Evolutionary conservation across 2,888 invertebrate species (phyloP).

Genomic region (Dicycla oo): DNA sequence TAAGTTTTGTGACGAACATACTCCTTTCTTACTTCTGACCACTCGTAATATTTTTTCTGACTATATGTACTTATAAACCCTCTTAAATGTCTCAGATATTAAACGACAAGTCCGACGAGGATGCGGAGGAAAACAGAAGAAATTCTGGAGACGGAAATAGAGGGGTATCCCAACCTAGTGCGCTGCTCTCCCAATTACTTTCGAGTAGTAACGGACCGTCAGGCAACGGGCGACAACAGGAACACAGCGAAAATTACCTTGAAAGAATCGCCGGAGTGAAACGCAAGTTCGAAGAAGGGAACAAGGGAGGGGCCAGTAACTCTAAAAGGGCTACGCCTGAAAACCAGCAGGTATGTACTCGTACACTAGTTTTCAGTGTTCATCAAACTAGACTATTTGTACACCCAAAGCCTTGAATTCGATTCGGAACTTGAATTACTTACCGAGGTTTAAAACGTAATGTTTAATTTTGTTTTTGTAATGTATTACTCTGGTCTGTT

Average conservation of each 20-base stretch:
- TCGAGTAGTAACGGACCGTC: slow-evolving; percentile 83
- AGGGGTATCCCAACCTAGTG: slow-evolving; percentile 85
- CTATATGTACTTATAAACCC: background rate
- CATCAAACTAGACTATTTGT: background rate
- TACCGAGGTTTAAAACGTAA: background rate
- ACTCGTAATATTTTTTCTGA: background rate
- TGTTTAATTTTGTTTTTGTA: background rate
- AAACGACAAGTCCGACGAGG: slow-evolving; percentile 95
- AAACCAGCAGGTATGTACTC: slow-evolving; percentile 82
- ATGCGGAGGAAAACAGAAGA: slow-evolving; percentile 91
- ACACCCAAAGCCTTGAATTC: background rate
- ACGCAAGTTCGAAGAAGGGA: slow-evolving; percentile 88
- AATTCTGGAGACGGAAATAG: slow-evolving; percentile 76
- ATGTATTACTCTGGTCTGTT: background rate
- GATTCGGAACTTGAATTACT: background rate
- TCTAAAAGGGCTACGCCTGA: slow-evolving; percentile 89
- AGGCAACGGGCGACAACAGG: slow-evolving; percentile 80
- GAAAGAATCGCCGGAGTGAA: slow-evolving; percentile 82
- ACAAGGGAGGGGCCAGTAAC: slow-evolving; percentile 91
- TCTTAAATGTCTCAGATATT: slow-evolving; percentile 90
- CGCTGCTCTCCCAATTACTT: slow-evolving; percentile 88
- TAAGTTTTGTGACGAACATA: slow-evolving; percentile 63
- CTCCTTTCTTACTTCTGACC: too few relatives aligned
- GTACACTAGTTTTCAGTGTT: background rate
- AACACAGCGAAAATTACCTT: slow-evolving; percentile 79